A percentile compares a stretch with the other conserved stretches of the same genome.
Conservation (phyloP, 1,140 invertebrate genomes). For the Drosophila varians region DNA sequence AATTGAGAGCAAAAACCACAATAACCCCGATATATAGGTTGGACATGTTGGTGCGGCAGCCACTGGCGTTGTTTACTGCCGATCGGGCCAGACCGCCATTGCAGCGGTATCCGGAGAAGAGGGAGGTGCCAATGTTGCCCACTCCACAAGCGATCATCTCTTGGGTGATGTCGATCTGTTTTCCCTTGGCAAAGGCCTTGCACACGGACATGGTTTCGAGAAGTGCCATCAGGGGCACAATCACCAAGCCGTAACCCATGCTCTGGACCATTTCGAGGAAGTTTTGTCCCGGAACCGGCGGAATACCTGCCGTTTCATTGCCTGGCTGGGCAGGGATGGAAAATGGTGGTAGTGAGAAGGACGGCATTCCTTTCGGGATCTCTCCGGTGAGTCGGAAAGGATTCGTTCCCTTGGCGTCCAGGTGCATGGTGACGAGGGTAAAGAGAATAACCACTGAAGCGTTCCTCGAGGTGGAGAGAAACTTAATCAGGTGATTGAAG, state of each 20-base stretch:
- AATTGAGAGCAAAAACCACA: slow-evolving; percentile 89
- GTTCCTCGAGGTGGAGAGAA: slow-evolving; percentile 89
- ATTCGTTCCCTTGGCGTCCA: slow-evolving; percentile 68
- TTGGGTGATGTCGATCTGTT: slow-evolving; percentile 92
- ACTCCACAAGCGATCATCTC: slow-evolving; percentile 93
- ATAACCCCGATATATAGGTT: slow-evolving; percentile 89
- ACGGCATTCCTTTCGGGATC: slow-evolving; percentile 89
- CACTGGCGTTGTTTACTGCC: slow-evolving; percentile 95
- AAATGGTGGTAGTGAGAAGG: slow-evolving; percentile 87
- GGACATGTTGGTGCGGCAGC: slow-evolving; percentile 93
- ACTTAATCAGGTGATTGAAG: slow-evolving; percentile 86
- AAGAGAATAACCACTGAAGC: slow-evolving; percentile 90
- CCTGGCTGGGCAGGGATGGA: slow-evolving; percentile 82
- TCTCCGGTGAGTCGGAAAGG: slow-evolving; percentile 84
- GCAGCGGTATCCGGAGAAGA: slow-evolving; percentile 93
- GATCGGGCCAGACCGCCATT: slow-evolving; percentile 92
- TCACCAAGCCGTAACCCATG: slow-evolving; percentile 90
- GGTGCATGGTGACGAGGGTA: slow-evolving; percentile 86
- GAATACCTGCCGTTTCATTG: slow-evolving; percentile 84
- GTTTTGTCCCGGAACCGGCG: slow-evolving; percentile 46
- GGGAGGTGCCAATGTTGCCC: slow-evolving; percentile 94
- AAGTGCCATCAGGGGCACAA: slow-evolving; percentile 91
- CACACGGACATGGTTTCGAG: slow-evolving; percentile 94
- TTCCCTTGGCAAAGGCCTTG: slow-evolving; percentile 91
- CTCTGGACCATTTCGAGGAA: slow-evolving; percentile 90